phyloP scores from a whole-genome alignment of 2,888 invertebrate species.

The Molanna angustata region DNA sequence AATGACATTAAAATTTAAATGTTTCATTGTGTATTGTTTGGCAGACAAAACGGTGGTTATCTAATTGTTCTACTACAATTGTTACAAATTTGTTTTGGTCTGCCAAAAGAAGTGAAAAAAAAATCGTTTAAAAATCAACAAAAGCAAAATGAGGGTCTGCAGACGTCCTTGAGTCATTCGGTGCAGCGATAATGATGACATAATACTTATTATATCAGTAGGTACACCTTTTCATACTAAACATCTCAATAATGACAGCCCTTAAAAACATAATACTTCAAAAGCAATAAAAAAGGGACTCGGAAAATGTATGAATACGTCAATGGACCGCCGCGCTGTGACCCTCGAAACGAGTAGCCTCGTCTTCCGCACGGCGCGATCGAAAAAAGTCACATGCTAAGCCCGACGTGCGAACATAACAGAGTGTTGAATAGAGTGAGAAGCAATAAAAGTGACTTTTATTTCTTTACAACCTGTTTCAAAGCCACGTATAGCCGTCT shows the following conservation, averaged over 20 bases:
- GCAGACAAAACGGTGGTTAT: too few species aligned
- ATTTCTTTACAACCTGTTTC: conserved; percentile 61
- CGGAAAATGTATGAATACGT: conserved; percentile 24
- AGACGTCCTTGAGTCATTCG: conserved; percentile 20
- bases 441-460: conserved; percentile 61
- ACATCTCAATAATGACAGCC: conserved; percentile 28
- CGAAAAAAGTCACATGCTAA: conserved; percentile 27
- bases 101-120: too few species aligned
- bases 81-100: too few species aligned
- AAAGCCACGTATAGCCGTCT: conserved; percentile 48
- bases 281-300: conserved; percentile 24
- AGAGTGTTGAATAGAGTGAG: conserved; percentile 51
- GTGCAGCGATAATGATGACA: conserved; percentile 23
- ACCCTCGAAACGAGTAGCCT: conserved; percentile 26
- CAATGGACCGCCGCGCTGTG: conserved; percentile 25
- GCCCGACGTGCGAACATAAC: conserved; percentile 19
- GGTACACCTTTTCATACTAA: conserved; percentile 24
- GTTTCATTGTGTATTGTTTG: too few species aligned
- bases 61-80: too few species aligned
- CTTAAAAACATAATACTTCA: conserved; percentile 27
- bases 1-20: too few species aligned
- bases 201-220: conserved; percentile 12
- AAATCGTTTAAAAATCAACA: conserved; percentile 21
- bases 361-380: background rate
- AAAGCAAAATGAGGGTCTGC: conserved; percentile 9